Base-by-base conservation (phyloP, 64 coral and sea anemone species). In the Montipora cactus region DNA sequence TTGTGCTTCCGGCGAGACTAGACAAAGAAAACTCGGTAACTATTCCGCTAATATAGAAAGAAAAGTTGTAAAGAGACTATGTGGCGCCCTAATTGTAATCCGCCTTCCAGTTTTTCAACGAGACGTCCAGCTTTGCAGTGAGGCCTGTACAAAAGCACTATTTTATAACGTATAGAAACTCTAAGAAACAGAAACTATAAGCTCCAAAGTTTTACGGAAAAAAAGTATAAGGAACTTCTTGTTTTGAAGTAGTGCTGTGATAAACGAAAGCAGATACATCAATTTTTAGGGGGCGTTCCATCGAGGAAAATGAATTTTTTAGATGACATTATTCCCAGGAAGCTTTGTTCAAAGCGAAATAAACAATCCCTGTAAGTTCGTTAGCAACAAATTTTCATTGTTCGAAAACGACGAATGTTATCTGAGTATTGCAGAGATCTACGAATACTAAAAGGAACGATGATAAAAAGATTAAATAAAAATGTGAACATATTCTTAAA, bases 21-120 rank as follows among this genome's bases (percentile, higher is more conserved):
- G 58, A 44, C 79, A 81, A 81, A 81, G 79, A 44, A 64, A 59
- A 44, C 5, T 81, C 4, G 7, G 79, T 52, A 44, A 61, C 55
- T 45, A 25, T 25, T 37, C 55, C 18, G 5, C 49, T 44, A n/a
- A 4, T 25, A 37, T 15, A 13, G 13, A 7, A 11, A 44, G 79
- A 81, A 57, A 81, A 81, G 21, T 81, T 81, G 6, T n/a, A 81
- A 81, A 19, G 11, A 14, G 28, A n/a, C 68, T 71, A 2, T 5
- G 5, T 1, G 68, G 19, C 21, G 68, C 68, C 68, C 0, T 20
- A 71, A 71, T 21, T 71, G 5, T 71, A 4, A 71, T 23, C 21
- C 68, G 15, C 8, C 16, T 67, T 67, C 11, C 62, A 67, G 15
- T 67, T 67, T 14, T 18, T 18, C 37, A 37, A 37, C 37, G 16